Evolutionary conservation across 2,888 invertebrate genomes (phyloP), one percentile per base, ranked within the genome.

Genomic region (Zaprionus bogoriensis): DNA sequence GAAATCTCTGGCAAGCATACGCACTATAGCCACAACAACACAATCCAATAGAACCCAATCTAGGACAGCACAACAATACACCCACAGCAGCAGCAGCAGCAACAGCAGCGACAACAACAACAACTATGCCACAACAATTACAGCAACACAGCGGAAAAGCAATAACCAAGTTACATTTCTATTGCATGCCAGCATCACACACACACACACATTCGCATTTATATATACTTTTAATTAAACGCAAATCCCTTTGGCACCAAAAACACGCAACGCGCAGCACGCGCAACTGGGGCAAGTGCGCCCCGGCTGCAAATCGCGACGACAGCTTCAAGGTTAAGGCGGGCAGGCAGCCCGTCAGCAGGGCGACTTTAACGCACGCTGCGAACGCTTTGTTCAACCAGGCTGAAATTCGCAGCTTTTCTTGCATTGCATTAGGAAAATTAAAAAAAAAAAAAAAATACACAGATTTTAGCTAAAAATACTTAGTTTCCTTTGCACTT

Each of bases 211-310:
- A 39, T 17, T 51, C 53, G 52, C 60, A 77, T 66, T 63, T 82
- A 66, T 85, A 79, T 80, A 79, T 85, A 73, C 79, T 80, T 81
- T 81, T 81, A 81, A 81, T 81, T 81, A 81, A 81, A 81, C 83
- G 73, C 80, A 78, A 75, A 80, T 73, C 83, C 83, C 76, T 85
- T 82, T 70, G 85, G 79, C 72, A 75, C 68, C 67, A 72, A 57
- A 69, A 74, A 59, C 78, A 78, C 68, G 74, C 80, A 77, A 67
- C 64, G 14, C 70, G 71, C 67, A 65, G 46, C 68, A 63, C 60
- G 50, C 25, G 27, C 47, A 59, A 45, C 48, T 51, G 51, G 44
- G 53, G 39, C 67, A 59, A 50, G n/a, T 30, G 41, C 45, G 58
- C 42, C 25, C 42, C 36, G 32, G 23, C 51, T 47, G 39, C 58